Evolutionary conservation across 2,888 invertebrate genomes (phyloP).

Genomic region (Scaptodrosophila latifasciaeformis): DNA sequence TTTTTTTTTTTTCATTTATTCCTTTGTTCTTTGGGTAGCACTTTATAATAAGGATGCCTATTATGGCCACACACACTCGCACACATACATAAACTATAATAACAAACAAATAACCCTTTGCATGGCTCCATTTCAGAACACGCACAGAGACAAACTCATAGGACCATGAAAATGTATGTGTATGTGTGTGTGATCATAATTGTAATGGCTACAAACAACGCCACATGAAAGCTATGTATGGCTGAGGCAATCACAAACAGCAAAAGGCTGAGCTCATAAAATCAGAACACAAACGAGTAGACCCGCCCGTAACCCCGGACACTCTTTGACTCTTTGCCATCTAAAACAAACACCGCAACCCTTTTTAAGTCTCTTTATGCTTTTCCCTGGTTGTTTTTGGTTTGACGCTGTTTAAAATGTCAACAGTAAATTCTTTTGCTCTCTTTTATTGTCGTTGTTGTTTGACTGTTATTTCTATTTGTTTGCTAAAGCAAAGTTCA

Average conservation of each 20-base stretch:
- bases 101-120: conserved; percentile 12
- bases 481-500: conserved; percentile 33
- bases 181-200: conserved; percentile 52
- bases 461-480: conserved; percentile 3
- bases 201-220: conserved; percentile 40
- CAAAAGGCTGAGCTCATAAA: conserved; percentile 12
- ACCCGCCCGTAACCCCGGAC: neutral
- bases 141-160: neutral
- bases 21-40: too few species aligned
- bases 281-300: conserved; percentile 25
- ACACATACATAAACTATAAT: conserved; percentile 32
- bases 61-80: conserved; percentile 28
- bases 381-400: conserved; percentile 1
- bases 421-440: conserved; percentile 50
- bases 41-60: too few species aligned
- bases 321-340: conserved; percentile 3
- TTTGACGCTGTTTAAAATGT: conserved; percentile 43
- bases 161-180: conserved; percentile 17
- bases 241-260: conserved; percentile 7
- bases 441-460: conserved; percentile 8
- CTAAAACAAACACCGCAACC: neutral
- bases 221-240: conserved; percentile 1
- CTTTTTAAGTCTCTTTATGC: conserved; percentile 19
- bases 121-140: conserved; percentile 34
- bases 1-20: too few species aligned